Evolutionary conservation across 1,140 invertebrate species (phyloP), one percentile per base, ranked within the genome.

Genomic region (Sarcophaga peregrina): DNA sequence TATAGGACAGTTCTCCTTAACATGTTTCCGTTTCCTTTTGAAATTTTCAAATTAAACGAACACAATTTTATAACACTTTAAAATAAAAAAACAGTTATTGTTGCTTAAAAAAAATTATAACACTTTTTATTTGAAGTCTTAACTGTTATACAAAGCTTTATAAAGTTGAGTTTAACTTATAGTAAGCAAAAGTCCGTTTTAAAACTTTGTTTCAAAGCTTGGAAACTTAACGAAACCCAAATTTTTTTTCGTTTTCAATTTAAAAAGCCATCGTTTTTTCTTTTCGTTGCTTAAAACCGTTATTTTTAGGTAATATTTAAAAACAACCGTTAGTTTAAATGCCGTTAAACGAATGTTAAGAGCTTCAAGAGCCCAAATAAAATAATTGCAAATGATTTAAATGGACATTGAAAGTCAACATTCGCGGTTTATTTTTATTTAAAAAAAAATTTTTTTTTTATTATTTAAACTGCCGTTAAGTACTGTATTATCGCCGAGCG

Each of bases 391-490:
- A 15, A 58, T n/a, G 13, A 7, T 58, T 58, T 58, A 58, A 58
- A 37, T 37, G 25, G 25, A 58, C 54, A n/a, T 58, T 6, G 4
- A 58, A 58, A 58, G 8, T 1, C 54, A 13, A 15, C 54, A 58
- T 58, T 58, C 54, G 54, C 54, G 52, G 4, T 54, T 54, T 20
- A 72, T 72, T 73, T 72, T 72, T n/a, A 10, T 10, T 72, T 72
- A 72, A 17, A n/a, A n/a, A n/a, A n/a, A n/a, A n/a, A n/a, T n/a
- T n/a, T n/a, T n/a, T n/a, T n/a, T n/a, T n/a, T 54, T 54, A 54
- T 54, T 54, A 11, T 50, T 78, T n/a, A n/a, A n/a, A n/a, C n/a
- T 78, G n/a, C 50, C 10, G 50, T 78, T 78, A 52, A 45, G 25
- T 11, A 45, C 15, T 74, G 6, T 76, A 8, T 76, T 76, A 5